phyloP scores from a whole-genome alignment of 2,797 vertebrate genomes.

The Tapirus indicus region DNA sequence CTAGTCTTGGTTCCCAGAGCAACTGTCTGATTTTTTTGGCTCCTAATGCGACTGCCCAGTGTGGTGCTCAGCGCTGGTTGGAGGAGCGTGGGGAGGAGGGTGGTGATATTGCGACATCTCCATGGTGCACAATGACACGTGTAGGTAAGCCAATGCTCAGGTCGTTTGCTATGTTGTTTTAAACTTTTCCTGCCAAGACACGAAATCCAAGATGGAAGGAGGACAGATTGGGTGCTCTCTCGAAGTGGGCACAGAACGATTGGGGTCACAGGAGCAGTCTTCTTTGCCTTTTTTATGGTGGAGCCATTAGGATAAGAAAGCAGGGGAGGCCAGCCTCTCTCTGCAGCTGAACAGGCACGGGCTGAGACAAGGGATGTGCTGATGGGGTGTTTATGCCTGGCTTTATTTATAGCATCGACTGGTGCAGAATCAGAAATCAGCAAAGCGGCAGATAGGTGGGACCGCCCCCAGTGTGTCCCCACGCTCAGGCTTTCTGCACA shows the following conservation, averaged over 20 bases:
- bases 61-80: rapidly evolving
- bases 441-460: background rate
- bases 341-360: background rate
- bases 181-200: background rate
- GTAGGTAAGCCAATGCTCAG: background rate
- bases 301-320: background rate
- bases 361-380: background rate
- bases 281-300: background rate
- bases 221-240: background rate
- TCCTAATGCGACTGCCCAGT: background rate
- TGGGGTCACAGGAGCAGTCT: background rate
- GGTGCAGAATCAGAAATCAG: background rate
- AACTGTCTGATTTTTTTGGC: background rate
- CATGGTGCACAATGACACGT: rapidly evolving
- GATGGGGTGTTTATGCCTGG: background rate
- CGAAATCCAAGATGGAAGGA: background rate
- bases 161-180: background rate
- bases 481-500: rapidly evolving
- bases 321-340: background rate
- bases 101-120: rapidly evolving
- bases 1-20: background rate
- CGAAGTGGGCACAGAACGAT: background rate
- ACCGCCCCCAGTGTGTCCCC: rapidly evolving
- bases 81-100: background rate
- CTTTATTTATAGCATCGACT: background rate